Evolutionary conservation across 2,888 invertebrate species (phyloP).

Genomic region (Leptothorax acervorum): DNA sequence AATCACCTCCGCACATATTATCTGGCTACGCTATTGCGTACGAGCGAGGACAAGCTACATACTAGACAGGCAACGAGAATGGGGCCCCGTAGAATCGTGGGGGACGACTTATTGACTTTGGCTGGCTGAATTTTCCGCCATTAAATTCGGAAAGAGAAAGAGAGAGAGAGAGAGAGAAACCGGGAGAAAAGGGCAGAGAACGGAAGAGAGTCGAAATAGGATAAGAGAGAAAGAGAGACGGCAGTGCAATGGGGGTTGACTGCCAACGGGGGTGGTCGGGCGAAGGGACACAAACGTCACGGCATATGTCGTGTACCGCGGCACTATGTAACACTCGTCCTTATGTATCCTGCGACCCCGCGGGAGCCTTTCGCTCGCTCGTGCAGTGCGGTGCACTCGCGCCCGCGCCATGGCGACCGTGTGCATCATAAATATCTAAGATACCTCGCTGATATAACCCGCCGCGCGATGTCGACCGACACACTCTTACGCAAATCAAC

Average conservation of each 20-base stretch:
- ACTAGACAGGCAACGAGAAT: slow-evolving; percentile 57
- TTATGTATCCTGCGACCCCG: slow-evolving; percentile 70
- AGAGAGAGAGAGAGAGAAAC: slow-evolving; percentile 35
- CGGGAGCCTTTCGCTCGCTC: not conserved
- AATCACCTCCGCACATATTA: slow-evolving; percentile 20
- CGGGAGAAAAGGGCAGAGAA: slow-evolving; percentile 8
- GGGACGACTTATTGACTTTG: slow-evolving; percentile 75
- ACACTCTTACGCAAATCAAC: slow-evolving; percentile 41
- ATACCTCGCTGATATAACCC: slow-evolving; percentile 67
- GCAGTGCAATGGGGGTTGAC: slow-evolving; percentile 30
- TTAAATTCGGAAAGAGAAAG: slow-evolving; percentile 66
- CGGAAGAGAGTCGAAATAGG: slow-evolving; percentile 45
- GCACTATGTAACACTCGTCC: slow-evolving; percentile 80
- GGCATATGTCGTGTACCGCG: slow-evolving; percentile 81
- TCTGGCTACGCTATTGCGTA: slow-evolving; percentile 58
- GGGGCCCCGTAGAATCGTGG: slow-evolving; percentile 55
- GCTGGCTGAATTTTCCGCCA: slow-evolving; percentile 77
- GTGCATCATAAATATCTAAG: slow-evolving; percentile 76
- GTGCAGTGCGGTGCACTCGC: slow-evolving; percentile 60
- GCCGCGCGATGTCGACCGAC: slow-evolving; percentile 39
- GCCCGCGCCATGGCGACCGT: slow-evolving; percentile 59
- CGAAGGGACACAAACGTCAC: slow-evolving; percentile 75
- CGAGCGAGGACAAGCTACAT: slow-evolving; percentile 52
- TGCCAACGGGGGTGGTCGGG: slow-evolving; percentile 33
- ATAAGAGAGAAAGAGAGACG: slow-evolving; percentile 41